phyloP scores from a whole-genome alignment of 2,113 vertebrate species.

The Polyodon spathula region DNA sequence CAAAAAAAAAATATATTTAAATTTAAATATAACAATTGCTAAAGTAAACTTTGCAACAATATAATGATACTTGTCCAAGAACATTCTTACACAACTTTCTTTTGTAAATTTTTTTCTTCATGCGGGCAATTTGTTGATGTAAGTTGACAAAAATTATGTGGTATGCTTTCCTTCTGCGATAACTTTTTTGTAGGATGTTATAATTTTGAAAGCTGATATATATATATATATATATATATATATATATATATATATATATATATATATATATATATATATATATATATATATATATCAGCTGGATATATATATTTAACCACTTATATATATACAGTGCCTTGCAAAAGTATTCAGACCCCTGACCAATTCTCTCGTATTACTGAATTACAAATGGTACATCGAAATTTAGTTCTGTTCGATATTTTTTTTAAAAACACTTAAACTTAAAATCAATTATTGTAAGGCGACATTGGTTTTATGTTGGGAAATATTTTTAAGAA shows the following conservation, averaged over 20 bases:
- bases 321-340: too few species aligned
- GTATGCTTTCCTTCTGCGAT: slow-evolving; percentile 73
- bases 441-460: too few species aligned
- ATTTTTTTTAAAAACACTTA: too few species aligned
- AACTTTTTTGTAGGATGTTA: slow-evolving; percentile 54
- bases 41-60: slow-evolving; percentile 78
- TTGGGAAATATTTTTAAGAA: too few species aligned
- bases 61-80: slow-evolving; percentile 87
- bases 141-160: slow-evolving; percentile 90
- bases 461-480: too few species aligned
- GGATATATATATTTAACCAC: too few species aligned
- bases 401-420: too few species aligned
- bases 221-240: slow-evolving; percentile 62
- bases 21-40: slow-evolving; percentile 29
- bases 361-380: too few species aligned
- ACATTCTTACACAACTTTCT: slow-evolving; percentile 99
- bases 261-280: too few species aligned
- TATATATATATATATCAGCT: too few species aligned
- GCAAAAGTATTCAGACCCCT: too few species aligned
- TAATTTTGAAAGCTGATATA: slow-evolving; percentile 49
- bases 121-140: slow-evolving; percentile 99
- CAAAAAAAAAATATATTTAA: slow-evolving; percentile 62
- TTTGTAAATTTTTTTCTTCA: slow-evolving; percentile 98
- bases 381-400: too few species aligned
- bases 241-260: slow-evolving; percentile 50